Evolutionary conservation across 2,113 vertebrate genomes (phyloP).

Genomic region (Typhlomys cinereus): DNA sequence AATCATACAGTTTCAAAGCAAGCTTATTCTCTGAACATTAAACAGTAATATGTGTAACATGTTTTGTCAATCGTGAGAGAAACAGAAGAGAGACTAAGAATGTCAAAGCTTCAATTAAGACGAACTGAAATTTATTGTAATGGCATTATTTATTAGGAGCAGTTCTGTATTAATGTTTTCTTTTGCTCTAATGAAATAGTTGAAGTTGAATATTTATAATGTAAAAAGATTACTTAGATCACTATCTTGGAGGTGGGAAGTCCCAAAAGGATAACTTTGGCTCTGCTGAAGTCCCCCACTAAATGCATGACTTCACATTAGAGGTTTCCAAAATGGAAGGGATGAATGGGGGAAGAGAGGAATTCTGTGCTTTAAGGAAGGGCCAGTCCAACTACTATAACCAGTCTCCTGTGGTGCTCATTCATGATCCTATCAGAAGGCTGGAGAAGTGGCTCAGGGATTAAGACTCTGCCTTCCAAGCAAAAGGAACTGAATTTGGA

Average conservation of each 20-base stretch:
- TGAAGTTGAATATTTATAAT: neutral
- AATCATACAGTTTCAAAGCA: neutral
- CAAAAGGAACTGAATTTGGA: too few relatives aligned
- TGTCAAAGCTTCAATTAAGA: neutral
- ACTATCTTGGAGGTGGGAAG: neutral
- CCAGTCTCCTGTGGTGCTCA: too few relatives aligned
- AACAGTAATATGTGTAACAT: neutral
- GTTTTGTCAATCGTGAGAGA: neutral
- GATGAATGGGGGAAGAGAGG: neutral
- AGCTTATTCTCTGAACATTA: neutral
- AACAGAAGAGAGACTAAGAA: neutral
- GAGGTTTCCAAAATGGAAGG: neutral
- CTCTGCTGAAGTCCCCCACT: neutral
- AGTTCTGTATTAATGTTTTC: neutral
- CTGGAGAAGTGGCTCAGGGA: too few relatives aligned
- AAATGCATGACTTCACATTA: neutral
- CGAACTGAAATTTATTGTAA: conserved; percentile 15
- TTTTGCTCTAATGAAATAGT: neutral
- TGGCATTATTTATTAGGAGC: neutral
- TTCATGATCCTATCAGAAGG: neutral
- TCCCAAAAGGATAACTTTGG: neutral
- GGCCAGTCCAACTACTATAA: neutral
- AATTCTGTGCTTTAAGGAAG: neutral
- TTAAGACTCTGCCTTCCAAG: too few relatives aligned
- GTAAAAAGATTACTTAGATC: neutral